Base-by-base conservation (phyloP, 2,797 vertebrate species). In the Acestrorhynchus altus region DNA sequence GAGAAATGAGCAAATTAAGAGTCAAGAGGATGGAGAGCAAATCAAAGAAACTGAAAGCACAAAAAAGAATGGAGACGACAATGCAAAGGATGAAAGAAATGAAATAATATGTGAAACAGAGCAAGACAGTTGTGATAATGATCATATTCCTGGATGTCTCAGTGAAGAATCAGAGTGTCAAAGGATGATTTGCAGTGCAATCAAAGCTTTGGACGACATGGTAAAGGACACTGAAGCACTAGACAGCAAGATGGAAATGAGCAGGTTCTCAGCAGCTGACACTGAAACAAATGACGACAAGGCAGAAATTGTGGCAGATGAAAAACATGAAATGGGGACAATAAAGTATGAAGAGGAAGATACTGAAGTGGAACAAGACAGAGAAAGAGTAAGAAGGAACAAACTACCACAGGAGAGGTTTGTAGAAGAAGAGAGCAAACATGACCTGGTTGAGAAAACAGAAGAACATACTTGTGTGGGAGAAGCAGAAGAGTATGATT, bases 171-270 rank as follows among this genome's bases (percentile, higher is more conserved):
- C 18, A 6, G 40, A 69, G 13, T 74, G 76, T 79, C 40, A 79
- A 49, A 63, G n/a, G 20, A 66, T 81, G 46, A 56, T 56, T 16
- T 13, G 67, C 39, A 46, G 47, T 66, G 76, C 73, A 22, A 40
- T 44, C 24, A 66, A 71, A n/a, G 22, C 51, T 67, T 76, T 81
- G 42, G 69, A 66, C 71, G 54, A 74, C n/a, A 64, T 59, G 47
- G 65, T 74, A 70, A 65, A 79, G 13, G 69, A 74, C 26, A 70
- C 49, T 22, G 76, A 85, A 20, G 46, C 40, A 51, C 52, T 63
- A 12, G 22, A 35, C n/a, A 47, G 24, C 47, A 51, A 64, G n/a
- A 49, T 4, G 18, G 20, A n/a, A 60, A 65, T 66, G 22, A 22
- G 26, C 39, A 42, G 13, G n/a, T 35, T n/a, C n/a, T n/a, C n/a